Conservation (phyloP, 2,113 vertebrate species). For the Ceratotherium simum region DNA sequence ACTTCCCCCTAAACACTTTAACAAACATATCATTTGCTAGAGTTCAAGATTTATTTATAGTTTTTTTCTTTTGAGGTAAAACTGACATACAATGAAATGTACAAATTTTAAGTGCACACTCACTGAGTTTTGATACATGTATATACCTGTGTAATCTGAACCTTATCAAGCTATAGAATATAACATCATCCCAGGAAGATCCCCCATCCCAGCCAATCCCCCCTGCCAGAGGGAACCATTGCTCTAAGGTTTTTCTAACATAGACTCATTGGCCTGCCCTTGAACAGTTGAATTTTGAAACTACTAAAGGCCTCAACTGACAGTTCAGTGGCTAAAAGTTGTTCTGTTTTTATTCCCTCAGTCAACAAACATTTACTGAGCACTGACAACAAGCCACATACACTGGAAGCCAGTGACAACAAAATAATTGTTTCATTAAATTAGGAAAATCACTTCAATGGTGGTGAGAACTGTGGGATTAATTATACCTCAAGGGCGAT, state of each 20-base stretch:
- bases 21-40: not conserved
- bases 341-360: slow-evolving; percentile 44
- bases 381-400: not conserved
- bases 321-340: not conserved
- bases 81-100: not conserved
- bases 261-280: not conserved
- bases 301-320: not conserved
- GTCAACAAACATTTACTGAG: not conserved
- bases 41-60: slow-evolving; percentile 13
- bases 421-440: slow-evolving; percentile 69
- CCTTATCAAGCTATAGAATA: not conserved
- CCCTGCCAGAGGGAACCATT: not conserved
- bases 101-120: not conserved
- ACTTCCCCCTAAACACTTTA: not conserved
- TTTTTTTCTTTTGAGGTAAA: not conserved
- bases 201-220: not conserved
- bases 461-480: slow-evolving; percentile 56
- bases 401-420: slow-evolving; percentile 34
- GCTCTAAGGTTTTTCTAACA: not conserved
- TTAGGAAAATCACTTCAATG: slow-evolving; percentile 59
- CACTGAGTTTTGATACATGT: not conserved
- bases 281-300: not conserved
- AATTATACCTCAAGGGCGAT: slow-evolving; percentile 53
- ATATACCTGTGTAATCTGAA: not conserved
- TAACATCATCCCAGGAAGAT: not conserved